A percentile compares a stretch with the other conserved stretches of the same genome.
phyloP scores from a whole-genome alignment of 2,797 vertebrate species.

The Poliocrania exsul region DNA sequence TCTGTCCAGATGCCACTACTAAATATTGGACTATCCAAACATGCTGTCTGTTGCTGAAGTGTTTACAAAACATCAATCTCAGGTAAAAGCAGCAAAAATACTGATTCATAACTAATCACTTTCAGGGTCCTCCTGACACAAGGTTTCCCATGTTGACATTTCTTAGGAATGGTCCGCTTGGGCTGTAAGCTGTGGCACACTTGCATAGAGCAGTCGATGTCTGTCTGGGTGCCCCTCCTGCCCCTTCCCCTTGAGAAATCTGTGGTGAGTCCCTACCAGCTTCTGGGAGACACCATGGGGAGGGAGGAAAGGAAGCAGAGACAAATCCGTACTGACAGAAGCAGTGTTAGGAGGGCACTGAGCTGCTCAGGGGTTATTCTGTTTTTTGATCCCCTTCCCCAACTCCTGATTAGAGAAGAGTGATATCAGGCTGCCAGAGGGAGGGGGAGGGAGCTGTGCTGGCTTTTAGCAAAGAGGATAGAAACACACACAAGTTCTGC shows the following conservation, averaged over 20 bases:
- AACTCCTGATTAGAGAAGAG: not conserved
- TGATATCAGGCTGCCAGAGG: not conserved
- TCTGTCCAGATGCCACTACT: not conserved
- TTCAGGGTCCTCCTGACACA: not conserved
- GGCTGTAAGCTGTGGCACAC: rapidly evolving
- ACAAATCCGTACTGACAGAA: not conserved
- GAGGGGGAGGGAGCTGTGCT: not conserved
- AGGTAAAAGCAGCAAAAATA: not conserved
- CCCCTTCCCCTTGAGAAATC: not conserved
- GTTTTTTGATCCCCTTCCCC: not conserved
- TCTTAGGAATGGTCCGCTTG: not conserved
- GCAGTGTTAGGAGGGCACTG: not conserved
- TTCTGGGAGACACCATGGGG: not conserved
- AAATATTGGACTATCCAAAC: not conserved
- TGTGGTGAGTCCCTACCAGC: not conserved
- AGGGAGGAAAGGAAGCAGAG: not conserved
- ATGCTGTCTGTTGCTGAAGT: not conserved
- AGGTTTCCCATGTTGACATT: not conserved
- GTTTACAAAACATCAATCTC: not conserved
- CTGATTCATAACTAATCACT: not conserved
- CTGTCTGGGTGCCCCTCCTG: not conserved
- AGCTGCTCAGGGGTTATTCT: not conserved
- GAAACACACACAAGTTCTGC: not conserved
- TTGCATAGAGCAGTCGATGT: not conserved
- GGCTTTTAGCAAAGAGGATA: not conserved